phyloP scores from a whole-genome alignment of 2,797 vertebrate species.

The Triplophysa bombifrons region DNA sequence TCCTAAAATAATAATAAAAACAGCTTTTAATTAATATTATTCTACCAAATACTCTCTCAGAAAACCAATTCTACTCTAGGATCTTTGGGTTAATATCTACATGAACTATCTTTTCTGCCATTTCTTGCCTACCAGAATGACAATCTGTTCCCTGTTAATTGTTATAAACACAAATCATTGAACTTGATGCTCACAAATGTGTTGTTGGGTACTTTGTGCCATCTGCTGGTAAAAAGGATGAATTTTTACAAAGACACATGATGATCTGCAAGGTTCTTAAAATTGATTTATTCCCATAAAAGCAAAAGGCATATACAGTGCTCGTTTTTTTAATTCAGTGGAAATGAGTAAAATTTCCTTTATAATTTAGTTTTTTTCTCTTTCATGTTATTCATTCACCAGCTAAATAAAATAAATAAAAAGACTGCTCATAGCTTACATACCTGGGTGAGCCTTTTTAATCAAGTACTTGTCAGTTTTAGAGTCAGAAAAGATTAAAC shows the following conservation, averaged over 20 bases:
- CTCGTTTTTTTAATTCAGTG: not conserved
- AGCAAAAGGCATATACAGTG: not conserved
- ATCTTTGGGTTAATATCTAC: not conserved
- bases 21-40: not conserved
- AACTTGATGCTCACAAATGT: not conserved
- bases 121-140: not conserved
- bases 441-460: not conserved
- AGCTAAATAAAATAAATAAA: not conserved
- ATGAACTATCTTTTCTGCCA: not conserved
- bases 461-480: not conserved
- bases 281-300: too few species aligned
- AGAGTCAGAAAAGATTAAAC: too few species aligned
- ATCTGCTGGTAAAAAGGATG: slow-evolving; percentile 2
- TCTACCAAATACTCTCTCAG: not conserved
- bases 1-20: too few species aligned
- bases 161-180: not conserved
- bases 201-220: not conserved
- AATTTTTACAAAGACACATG: not conserved
- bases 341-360: not conserved
- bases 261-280: too few species aligned
- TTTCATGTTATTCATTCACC: not conserved
- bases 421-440: not conserved
- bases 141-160: not conserved
- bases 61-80: not conserved
- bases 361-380: not conserved